Conservation (phyloP, 2,113 vertebrate species). For the Paratilapia polleni region DNA sequence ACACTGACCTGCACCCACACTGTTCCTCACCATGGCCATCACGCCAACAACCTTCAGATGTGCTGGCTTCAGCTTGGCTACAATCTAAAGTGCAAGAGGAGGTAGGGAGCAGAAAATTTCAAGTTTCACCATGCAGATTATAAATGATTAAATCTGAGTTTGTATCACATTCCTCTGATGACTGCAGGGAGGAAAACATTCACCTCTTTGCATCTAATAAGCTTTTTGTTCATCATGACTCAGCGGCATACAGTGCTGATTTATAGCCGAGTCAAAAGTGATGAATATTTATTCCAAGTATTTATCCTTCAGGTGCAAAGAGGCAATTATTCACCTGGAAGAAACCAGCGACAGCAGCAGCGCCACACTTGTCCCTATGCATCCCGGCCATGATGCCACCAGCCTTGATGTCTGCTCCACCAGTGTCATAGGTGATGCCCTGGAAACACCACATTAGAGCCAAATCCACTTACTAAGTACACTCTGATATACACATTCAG, state of each 20-base stretch:
- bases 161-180: not conserved
- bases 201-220: not conserved
- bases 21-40: constrained; percentile 87
- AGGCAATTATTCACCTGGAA: constrained; percentile 73
- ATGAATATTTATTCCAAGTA: not conserved
- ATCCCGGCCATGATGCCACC: constrained; percentile 85
- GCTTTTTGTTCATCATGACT: not conserved
- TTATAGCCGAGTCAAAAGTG: not conserved
- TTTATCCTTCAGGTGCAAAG: not conserved
- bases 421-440: constrained; percentile 86
- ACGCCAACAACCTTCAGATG: constrained; percentile 81
- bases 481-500: not conserved
- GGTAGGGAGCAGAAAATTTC: not conserved
- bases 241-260: not conserved
- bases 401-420: constrained; percentile 86
- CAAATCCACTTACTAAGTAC: not conserved
- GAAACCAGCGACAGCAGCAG: constrained; percentile 84
- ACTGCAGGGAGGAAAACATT: not conserved
- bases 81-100: constrained; percentile 59
- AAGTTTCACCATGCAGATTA: not conserved
- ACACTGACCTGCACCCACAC: constrained; percentile 83
- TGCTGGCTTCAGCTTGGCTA: constrained; percentile 80
- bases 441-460: constrained; percentile 27
- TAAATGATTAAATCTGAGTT: not conserved
- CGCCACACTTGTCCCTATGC: constrained; percentile 87